Conservation (phyloP, 2,797 vertebrate genomes). For the Odontamblyopus rebecca region DNA sequence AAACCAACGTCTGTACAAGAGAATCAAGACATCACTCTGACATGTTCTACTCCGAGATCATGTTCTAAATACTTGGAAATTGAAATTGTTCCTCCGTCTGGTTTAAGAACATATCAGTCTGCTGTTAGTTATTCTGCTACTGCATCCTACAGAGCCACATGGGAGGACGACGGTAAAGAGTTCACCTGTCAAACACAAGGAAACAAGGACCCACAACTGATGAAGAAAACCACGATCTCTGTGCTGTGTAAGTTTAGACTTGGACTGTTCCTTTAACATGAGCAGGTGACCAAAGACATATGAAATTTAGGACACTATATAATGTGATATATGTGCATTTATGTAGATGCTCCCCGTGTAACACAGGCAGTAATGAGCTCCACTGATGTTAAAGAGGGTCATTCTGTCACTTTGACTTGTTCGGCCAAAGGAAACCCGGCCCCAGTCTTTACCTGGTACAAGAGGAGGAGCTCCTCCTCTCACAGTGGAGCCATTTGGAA, state of each 20-base stretch:
- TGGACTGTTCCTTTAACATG: not conserved
- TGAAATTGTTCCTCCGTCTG: not conserved
- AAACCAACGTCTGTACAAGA: not conserved
- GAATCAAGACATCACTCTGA: constrained; percentile 11
- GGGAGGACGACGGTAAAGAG: constrained; percentile 42
- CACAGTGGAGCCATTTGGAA: rapidly evolving
- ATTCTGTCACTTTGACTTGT: not conserved
- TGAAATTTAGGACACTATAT: not conserved
- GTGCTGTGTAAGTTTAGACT: constrained; percentile 28
- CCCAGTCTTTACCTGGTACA: constrained; percentile 41
- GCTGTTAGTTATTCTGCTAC: rapidly evolving
- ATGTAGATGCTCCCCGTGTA: constrained; percentile 57
- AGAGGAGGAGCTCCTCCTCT: rapidly evolving
- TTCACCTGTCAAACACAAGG: constrained; percentile 50
- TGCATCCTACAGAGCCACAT: not conserved
- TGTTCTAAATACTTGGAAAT: constrained; percentile 9
- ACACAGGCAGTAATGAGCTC: rapidly evolving
- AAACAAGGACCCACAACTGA: constrained; percentile 25
- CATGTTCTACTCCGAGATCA: constrained; percentile 46
- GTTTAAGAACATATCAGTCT: rapidly evolving
- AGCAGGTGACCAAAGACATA: not conserved
- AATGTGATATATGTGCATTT: not conserved
- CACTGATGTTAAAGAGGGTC: rapidly evolving
- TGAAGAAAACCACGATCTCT: constrained; percentile 26
- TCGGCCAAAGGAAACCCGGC: constrained; percentile 27